Conservation (phyloP, 2,113 vertebrate species). For the Scophthalmus maximus region DNA sequence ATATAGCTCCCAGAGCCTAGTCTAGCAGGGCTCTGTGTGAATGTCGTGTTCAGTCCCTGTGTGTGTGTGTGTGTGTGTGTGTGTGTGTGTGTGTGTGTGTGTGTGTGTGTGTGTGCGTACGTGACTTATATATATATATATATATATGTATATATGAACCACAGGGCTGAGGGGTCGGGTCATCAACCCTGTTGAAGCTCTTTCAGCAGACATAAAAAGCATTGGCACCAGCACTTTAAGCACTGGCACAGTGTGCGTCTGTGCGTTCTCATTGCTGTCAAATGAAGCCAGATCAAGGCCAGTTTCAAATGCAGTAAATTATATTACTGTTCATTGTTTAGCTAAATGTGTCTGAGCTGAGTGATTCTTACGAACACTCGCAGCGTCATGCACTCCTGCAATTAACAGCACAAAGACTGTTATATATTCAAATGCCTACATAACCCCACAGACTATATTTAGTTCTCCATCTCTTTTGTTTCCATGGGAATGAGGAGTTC, state of each 20-base stretch:
- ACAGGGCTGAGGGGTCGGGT: no score
- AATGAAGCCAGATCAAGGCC: background rate
- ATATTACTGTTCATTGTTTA: constrained; percentile 1
- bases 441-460: constrained; percentile 64
- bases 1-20: accelerated
- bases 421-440: constrained; percentile 19
- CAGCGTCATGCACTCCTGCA: constrained; percentile 2
- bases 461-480: constrained; percentile 62
- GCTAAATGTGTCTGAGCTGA: background rate
- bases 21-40: constrained; percentile 35
- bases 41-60: constrained; percentile 31
- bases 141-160: no score
- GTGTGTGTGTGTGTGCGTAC: no score
- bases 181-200: background rate
- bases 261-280: background rate
- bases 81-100: background rate
- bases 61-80: background rate
- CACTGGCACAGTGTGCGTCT: background rate
- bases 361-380: constrained; percentile 2
- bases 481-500: constrained; percentile 74
- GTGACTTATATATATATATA: no score
- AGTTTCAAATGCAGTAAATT: background rate
- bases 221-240: background rate
- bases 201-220: constrained; percentile 17
- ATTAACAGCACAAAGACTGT: constrained; percentile 27